Conservation (phyloP, 2,797 vertebrate species). For the Nothura maculosa region DNA sequence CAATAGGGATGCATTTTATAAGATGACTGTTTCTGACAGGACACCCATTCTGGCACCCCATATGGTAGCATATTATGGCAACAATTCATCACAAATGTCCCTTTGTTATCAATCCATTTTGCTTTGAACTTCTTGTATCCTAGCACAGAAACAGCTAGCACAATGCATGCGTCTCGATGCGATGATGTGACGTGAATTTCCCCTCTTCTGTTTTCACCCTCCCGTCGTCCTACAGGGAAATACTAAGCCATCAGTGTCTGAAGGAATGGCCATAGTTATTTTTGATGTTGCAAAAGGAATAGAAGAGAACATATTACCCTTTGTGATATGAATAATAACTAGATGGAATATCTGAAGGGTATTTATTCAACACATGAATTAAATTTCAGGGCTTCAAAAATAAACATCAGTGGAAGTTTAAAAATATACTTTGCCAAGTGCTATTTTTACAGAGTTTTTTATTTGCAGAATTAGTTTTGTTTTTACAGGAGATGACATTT, state of each 20-base stretch:
- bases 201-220: not conserved
- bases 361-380: constrained; percentile 63
- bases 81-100: constrained; percentile 22
- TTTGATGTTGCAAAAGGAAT: constrained; percentile 43
- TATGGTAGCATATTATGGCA: not conserved
- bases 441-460: constrained; percentile 35
- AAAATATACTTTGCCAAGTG: constrained; percentile 33
- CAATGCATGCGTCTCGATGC: not conserved
- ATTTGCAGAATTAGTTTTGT: constrained; percentile 60
- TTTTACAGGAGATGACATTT: constrained; percentile 64
- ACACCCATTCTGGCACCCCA: not conserved
- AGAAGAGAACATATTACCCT: not conserved
- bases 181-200: not conserved
- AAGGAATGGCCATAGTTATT: constrained; percentile 1
- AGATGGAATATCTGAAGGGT: constrained; percentile 4
- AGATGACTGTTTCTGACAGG: constrained; percentile 3
- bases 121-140: constrained; percentile 4
- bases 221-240: not conserved
- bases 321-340: constrained; percentile 31
- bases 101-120: constrained; percentile 40
- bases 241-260: not conserved
- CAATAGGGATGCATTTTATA: constrained; percentile 34
- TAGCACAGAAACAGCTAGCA: constrained; percentile 36
- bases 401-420: constrained; percentile 63
- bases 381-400: constrained; percentile 69